Base-by-base conservation (phyloP, 92 coral and sea anemone genomes). In the Actinernus sp. region DNA sequence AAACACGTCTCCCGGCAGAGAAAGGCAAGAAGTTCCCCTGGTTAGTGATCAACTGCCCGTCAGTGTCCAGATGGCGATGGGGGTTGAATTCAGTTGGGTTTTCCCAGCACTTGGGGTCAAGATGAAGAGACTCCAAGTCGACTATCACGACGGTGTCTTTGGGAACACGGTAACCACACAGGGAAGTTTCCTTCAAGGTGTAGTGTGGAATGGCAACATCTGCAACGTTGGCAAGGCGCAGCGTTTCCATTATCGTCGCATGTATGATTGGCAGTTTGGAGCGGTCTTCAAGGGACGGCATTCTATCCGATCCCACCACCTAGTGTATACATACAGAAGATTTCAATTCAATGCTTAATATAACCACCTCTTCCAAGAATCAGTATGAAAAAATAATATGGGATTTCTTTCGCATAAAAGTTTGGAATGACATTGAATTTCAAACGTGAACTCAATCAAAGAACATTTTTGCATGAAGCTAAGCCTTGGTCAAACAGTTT, bases 1-100 rank as follows among this genome's bases (percentile, higher is more conserved):
- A 84, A n/a, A 57, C 80, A 3, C 97, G 87, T 8, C 88, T 71
- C 6, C 97, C 97, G 40, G 88, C 92, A 23, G 82, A 60, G 29
- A 85, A 90, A 7, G 97, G 97, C 2, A 63, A 63, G 26, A 79
- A 87, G 59, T 83, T 90, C 16, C 61, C 68, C 13, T 43, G 74
- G 23, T 28, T 55, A 3, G 81, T 40, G 37, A 55, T 39, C 31
- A 84, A 49, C 14, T 84, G 45, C 13, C 90, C 85, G 0, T 84
- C 71, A 0, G 41, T 27, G 29, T 78, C 81, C 25, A 84, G 69
- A 37, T 84, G 90, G 47, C 90, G 85, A 26, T 54, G 60, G 41
- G 86, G 86, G 36, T 79, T 13, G 57, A 68, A 79, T 0, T 55
- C 63, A 26, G 22, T 37, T 11, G 86, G 78, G 37, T 79, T 69